Conservation (phyloP, 2,797 vertebrate genomes). For the Gymnothorax reevesii region DNA sequence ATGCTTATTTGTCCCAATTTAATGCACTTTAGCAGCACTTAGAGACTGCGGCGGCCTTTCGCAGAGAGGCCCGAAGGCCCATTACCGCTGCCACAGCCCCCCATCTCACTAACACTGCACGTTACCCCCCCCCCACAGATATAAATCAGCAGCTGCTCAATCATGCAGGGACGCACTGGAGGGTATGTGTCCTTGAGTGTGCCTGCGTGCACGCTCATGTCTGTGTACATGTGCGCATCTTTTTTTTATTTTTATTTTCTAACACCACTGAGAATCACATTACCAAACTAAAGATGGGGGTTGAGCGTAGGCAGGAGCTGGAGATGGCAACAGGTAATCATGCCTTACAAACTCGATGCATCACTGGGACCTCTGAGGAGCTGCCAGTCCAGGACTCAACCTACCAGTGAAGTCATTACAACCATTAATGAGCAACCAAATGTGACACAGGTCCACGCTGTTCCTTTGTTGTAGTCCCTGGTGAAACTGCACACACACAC, state of each 20-base stretch:
- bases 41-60: slow-evolving; percentile 23
- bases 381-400: neutral
- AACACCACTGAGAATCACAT: neutral
- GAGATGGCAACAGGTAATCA: neutral
- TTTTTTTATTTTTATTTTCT: slow-evolving; percentile 19
- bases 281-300: neutral
- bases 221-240: slow-evolving; percentile 9
- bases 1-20: slow-evolving; percentile 31
- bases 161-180: neutral
- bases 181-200: neutral
- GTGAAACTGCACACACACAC: neutral
- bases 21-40: slow-evolving; percentile 27
- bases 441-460: neutral
- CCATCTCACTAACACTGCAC: slow-evolving; percentile 25
- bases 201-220: slow-evolving; percentile 37
- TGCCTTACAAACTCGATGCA: slow-evolving; percentile 41
- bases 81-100: neutral
- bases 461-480: neutral
- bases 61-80: slow-evolving; percentile 20
- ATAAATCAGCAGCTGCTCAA: slow-evolving; percentile 25
- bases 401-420: slow-evolving; percentile 16
- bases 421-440: neutral
- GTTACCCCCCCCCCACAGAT: slow-evolving; percentile 17
- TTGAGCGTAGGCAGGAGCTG: neutral
- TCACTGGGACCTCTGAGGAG: slow-evolving; percentile 69